phyloP scores from a whole-genome alignment of 1,140 invertebrate species.

The Popillia japonica region DNA sequence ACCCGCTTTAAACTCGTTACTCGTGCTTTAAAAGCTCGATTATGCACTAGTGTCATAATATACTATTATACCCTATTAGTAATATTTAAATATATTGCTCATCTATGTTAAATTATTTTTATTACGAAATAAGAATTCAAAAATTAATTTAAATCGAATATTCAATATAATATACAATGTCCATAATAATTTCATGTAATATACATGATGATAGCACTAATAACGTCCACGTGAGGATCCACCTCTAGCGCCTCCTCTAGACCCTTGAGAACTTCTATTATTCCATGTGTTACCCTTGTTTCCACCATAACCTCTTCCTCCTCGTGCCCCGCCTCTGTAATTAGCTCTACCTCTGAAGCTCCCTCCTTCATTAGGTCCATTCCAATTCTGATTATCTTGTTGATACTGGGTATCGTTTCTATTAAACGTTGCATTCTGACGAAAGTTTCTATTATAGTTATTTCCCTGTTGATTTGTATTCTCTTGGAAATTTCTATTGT shows the following conservation, averaged over 20 bases:
- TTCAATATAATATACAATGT: slow-evolving; percentile 30
- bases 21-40: too few relatives aligned
- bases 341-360: slow-evolving; percentile 38
- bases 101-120: slow-evolving; percentile 16
- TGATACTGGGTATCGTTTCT: slow-evolving; percentile 40
- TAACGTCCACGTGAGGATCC: slow-evolving; percentile 40
- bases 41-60: too few relatives aligned
- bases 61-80: not conserved
- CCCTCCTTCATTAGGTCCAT: slow-evolving; percentile 32
- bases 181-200: slow-evolving; percentile 22
- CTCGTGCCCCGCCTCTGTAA: slow-evolving; percentile 37
- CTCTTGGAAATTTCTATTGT: slow-evolving; percentile 41
- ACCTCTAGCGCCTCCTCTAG: slow-evolving; percentile 42
- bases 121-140: slow-evolving; percentile 10
- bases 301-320: slow-evolving; percentile 19
- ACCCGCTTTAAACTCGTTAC: too few relatives aligned
- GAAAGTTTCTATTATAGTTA: slow-evolving; percentile 35
- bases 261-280: slow-evolving; percentile 20
- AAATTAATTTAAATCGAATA: slow-evolving; percentile 28
- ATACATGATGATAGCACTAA: slow-evolving; percentile 24
- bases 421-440: slow-evolving; percentile 34
- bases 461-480: not conserved
- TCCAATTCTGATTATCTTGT: slow-evolving; percentile 47
- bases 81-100: slow-evolving; percentile 1
- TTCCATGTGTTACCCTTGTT: slow-evolving; percentile 28